phyloP scores from a whole-genome alignment of 2,888 invertebrate species.

The Tyria jacobaeae region DNA sequence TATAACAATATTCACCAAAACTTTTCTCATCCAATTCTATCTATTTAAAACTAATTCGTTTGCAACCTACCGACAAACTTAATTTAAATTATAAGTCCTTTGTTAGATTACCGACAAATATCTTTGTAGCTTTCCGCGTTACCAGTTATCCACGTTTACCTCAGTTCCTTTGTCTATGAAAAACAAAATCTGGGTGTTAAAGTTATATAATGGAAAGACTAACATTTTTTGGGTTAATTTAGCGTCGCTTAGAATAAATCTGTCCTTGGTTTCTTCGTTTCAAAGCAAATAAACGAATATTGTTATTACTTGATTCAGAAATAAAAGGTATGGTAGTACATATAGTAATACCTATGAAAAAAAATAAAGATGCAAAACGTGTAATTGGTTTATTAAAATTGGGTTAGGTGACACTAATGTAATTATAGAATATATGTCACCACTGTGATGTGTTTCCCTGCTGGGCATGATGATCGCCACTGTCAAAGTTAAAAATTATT shows the following conservation, averaged over 20 bases:
- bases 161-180: constrained; percentile 52
- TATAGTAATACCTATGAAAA: constrained; percentile 28
- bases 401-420: too few relatives aligned
- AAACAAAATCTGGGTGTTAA: constrained; percentile 59
- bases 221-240: constrained; percentile 68
- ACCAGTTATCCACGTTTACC: constrained; percentile 19
- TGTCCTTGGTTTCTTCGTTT: constrained; percentile 47
- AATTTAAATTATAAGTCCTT: constrained; percentile 13
- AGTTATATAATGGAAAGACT: constrained; percentile 64
- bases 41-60: neutral
- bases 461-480: too few relatives aligned
- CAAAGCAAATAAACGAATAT: constrained; percentile 11
- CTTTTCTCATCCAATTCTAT: neutral
- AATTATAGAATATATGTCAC: too few relatives aligned
- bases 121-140: constrained; percentile 10
- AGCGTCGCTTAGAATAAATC: constrained; percentile 68
- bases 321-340: too few relatives aligned
- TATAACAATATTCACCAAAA: constrained; percentile 5
- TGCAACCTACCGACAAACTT: constrained; percentile 5
- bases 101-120: constrained; percentile 5
- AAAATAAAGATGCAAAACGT: constrained; percentile 27
- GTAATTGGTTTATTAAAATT: too few relatives aligned
- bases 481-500: too few relatives aligned
- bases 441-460: too few relatives aligned
- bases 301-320: constrained; percentile 20